Evolutionary conservation across 2,797 vertebrate species (phyloP).

Genomic region (Mallotus villosus): DNA sequence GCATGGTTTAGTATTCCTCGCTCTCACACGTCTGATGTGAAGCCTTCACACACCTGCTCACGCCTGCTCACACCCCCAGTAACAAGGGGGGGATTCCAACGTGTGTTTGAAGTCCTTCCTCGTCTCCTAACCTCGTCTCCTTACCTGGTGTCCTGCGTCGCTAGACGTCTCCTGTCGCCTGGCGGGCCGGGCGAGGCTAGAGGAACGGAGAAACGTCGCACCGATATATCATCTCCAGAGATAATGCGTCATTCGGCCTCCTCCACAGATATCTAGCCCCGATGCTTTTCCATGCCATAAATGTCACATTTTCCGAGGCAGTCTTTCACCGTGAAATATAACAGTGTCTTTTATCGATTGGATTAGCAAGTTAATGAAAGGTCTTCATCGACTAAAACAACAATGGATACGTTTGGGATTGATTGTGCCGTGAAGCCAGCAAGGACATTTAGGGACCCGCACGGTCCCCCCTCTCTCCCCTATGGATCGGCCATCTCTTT

Average conservation of each 20-base stretch:
- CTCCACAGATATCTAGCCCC: conserved; percentile 19
- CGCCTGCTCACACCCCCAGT: no score
- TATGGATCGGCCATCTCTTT: conserved; percentile 25
- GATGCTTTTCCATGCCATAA: conserved; percentile 39
- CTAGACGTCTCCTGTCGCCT: conserved; percentile 19
- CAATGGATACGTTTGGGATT: conserved; percentile 61
- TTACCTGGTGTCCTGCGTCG: conserved; percentile 28
- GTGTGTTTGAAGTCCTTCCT: conserved; percentile 50
- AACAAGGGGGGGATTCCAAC: conserved; percentile 54
- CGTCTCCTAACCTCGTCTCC: no score
- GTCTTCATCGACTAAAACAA: conserved; percentile 63
- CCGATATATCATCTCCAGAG: conserved; percentile 17
- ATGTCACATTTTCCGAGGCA: conserved; percentile 43
- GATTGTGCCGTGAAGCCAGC: conserved; percentile 52
- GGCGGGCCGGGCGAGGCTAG: not conserved
- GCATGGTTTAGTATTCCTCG: conserved; percentile 52
- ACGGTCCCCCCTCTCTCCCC: conserved; percentile 17
- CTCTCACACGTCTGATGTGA: conserved; percentile 45
- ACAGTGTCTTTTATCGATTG: conserved; percentile 54
- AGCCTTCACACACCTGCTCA: conserved; percentile 46
- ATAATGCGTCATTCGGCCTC: not conserved
- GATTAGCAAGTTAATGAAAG: conserved; percentile 65
- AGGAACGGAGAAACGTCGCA: not conserved
- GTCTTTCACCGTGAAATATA: conserved; percentile 63
- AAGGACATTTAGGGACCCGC: conserved; percentile 50